Evolutionary conservation across 2,888 invertebrate genomes (phyloP).

Genomic region (Trissolcus japonicus): DNA sequence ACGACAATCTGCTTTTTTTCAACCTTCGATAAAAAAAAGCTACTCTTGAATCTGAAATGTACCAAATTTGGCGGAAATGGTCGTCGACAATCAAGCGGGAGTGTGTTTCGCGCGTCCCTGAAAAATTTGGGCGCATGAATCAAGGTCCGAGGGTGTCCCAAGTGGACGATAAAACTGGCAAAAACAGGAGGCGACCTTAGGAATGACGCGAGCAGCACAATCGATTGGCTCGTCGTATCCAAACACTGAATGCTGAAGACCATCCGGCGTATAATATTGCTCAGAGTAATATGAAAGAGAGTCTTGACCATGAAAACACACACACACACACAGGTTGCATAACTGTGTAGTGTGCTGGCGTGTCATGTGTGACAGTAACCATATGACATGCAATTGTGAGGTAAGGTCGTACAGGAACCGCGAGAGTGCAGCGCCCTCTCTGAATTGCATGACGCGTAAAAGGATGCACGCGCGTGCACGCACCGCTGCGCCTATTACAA

Average conservation of each 20-base stretch:
- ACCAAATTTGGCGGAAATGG: no score
- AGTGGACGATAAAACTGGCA: slow-evolving; percentile 1
- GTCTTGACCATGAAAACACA: slow-evolving; percentile 73
- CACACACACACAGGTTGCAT: slow-evolving; percentile 70
- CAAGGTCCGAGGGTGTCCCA: not conserved
- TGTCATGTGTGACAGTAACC: slow-evolving; percentile 59
- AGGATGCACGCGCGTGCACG: slow-evolving; percentile 35
- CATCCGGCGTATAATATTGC: slow-evolving; percentile 30
- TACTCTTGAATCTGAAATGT: no score
- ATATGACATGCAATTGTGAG: slow-evolving; percentile 54
- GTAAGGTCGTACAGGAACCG: slow-evolving; percentile 52
- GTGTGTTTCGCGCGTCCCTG: no score
- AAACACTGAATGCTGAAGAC: slow-evolving; percentile 12
- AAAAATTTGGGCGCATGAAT: no score
- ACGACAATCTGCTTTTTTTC: no score
- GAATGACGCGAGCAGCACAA: slow-evolving; percentile 2
- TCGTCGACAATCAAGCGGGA: no score
- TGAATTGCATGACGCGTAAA: slow-evolving; percentile 39
- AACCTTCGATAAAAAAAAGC: no score
- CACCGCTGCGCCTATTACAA: slow-evolving; percentile 32
- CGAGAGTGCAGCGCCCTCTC: slow-evolving; percentile 51
- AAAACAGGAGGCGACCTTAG: not conserved
- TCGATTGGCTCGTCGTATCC: slow-evolving; percentile 39
- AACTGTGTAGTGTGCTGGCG: no score
- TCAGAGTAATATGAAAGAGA: slow-evolving; percentile 52